phyloP scores from a whole-genome alignment of 2,113 vertebrate species.

The Daboia siamensis region DNA sequence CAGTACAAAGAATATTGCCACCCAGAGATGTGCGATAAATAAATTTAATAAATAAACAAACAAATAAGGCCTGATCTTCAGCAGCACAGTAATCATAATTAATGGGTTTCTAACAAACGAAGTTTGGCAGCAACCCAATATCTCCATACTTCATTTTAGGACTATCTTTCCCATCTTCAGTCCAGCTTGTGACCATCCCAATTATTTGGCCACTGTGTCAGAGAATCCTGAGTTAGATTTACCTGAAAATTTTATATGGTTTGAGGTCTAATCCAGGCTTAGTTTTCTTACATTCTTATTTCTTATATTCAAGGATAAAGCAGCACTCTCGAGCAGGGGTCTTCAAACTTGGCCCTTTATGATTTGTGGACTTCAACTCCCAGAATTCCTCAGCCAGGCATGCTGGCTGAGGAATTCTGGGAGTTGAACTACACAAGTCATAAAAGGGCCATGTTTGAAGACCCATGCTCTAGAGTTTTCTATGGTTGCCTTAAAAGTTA shows the following conservation, averaged over 20 bases:
- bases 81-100: background rate
- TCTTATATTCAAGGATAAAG: background rate
- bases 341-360: too few species aligned
- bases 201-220: background rate
- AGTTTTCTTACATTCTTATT: background rate
- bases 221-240: background rate
- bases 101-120: background rate
- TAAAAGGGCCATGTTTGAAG: too few species aligned
- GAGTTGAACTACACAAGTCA: too few species aligned
- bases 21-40: background rate
- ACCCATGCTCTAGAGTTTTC: background rate
- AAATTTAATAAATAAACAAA: background rate
- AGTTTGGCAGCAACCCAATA: background rate
- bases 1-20: background rate
- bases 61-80: background rate
- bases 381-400: too few species aligned
- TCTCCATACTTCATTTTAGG: background rate
- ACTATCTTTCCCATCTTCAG: background rate
- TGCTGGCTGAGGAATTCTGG: too few species aligned
- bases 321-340: background rate
- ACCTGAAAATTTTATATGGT: background rate
- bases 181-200: background rate
- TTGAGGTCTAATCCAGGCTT: background rate
- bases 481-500: constrained; percentile 20
- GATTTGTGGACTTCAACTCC: too few species aligned